phyloP scores from a whole-genome alignment of 2,888 invertebrate genomes.

The Scrobipalpa atriplicella region DNA sequence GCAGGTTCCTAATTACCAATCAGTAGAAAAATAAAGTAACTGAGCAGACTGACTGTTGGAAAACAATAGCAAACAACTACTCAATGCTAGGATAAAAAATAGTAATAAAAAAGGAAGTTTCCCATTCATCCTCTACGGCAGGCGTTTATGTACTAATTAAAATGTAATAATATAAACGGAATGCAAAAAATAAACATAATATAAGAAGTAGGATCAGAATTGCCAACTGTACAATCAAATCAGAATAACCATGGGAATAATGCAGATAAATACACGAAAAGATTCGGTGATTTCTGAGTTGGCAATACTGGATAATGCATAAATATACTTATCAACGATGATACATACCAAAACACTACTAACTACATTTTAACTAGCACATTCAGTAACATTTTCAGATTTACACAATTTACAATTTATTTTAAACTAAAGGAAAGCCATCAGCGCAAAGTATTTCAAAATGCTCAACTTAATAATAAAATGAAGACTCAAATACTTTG shows the following conservation, averaged over 20 bases:
- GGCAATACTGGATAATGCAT: constrained; percentile 44
- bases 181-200: constrained; percentile 49
- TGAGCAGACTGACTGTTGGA: constrained; percentile 14
- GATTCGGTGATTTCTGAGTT: background rate
- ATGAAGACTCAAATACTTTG: background rate
- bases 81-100: constrained; percentile 42
- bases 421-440: background rate
- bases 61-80: constrained; percentile 54
- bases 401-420: constrained; percentile 34
- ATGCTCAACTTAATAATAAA: background rate
- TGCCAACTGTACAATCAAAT: background rate
- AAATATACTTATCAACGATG: constrained; percentile 47
- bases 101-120: constrained; percentile 37
- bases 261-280: background rate
- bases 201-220: constrained; percentile 37
- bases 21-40: constrained; percentile 24
- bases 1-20: background rate
- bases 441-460: background rate
- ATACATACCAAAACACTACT: constrained; percentile 49
- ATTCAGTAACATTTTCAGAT: constrained; percentile 77
- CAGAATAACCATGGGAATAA: background rate
- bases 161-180: constrained; percentile 57
- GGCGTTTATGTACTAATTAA: constrained; percentile 67
- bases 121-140: constrained; percentile 50
- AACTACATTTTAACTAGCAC: constrained; percentile 76